phyloP scores from a whole-genome alignment of 2,888 invertebrate species.

The Drosophila mimica region DNA sequence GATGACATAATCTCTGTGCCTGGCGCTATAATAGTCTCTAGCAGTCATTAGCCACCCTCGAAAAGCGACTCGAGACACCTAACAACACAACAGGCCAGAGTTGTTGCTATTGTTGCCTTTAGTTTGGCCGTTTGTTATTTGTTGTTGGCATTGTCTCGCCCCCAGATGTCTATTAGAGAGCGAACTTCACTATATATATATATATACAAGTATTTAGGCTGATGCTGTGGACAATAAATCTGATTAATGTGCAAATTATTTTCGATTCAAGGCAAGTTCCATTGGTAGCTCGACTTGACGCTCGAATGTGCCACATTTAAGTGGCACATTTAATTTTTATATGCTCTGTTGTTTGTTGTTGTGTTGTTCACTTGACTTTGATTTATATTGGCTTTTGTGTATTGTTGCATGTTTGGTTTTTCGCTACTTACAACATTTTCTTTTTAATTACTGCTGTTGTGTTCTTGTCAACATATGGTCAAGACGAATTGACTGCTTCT shows the following conservation, averaged over 20 bases:
- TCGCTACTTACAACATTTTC: constrained; percentile 46
- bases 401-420: constrained; percentile 29
- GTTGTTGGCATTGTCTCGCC: constrained; percentile 54
- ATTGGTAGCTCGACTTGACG: constrained; percentile 21
- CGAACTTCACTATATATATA: constrained; percentile 3
- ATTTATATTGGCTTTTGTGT: constrained; percentile 60
- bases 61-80: constrained; percentile 51
- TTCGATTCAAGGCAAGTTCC: constrained; percentile 57
- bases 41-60: constrained; percentile 59
- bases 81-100: constrained; percentile 23
- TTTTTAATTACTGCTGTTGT: constrained; percentile 38
- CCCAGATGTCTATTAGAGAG: constrained; percentile 54
- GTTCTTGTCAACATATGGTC: constrained; percentile 49
- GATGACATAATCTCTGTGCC: constrained; percentile 55
- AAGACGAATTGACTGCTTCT: constrained; percentile 16
- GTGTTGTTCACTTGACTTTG: constrained; percentile 67
- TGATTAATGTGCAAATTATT: constrained; percentile 72
- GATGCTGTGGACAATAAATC: constrained; percentile 64
- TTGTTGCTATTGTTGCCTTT: constrained; percentile 23
- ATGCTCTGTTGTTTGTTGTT: constrained; percentile 29
- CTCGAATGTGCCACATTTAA: constrained; percentile 52
- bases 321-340: constrained; percentile 64
- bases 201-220: constrained; percentile 46
- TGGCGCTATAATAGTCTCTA: constrained; percentile 12
- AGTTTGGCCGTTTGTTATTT: constrained; percentile 27